Evolutionary conservation across 2,888 invertebrate genomes (phyloP).

Genomic region (Plagodis dolabraria): DNA sequence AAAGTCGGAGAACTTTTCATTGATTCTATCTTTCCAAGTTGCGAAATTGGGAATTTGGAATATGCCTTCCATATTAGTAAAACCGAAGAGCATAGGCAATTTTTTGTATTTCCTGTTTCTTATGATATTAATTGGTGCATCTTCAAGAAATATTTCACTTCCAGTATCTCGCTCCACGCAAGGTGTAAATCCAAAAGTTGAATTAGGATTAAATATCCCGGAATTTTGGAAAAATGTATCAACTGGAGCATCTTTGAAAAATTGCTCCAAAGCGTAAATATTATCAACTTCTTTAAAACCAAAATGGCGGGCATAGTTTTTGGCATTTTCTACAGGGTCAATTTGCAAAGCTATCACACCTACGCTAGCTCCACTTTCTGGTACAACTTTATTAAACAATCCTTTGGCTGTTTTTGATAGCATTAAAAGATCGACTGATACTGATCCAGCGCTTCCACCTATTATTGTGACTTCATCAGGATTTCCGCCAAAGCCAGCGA

Average conservation of each 20-base stretch:
- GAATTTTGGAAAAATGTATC: slow-evolving; percentile 43
- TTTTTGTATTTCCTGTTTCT: slow-evolving; percentile 47
- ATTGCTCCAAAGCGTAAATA: slow-evolving; percentile 53
- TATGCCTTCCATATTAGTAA: slow-evolving; percentile 53
- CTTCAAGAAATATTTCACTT: slow-evolving; percentile 44
- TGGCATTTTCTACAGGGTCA: slow-evolving; percentile 53
- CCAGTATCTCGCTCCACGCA: slow-evolving; percentile 48
- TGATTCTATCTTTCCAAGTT: slow-evolving; percentile 53
- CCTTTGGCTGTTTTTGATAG: slow-evolving; percentile 51
- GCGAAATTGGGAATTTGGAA: slow-evolving; percentile 39
- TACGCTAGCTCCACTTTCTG: slow-evolving; percentile 55
- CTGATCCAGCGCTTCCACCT: slow-evolving; percentile 55
- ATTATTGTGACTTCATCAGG: slow-evolving; percentile 56
- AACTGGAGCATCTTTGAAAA: slow-evolving; percentile 49
- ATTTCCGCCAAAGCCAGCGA: slow-evolving; percentile 58
- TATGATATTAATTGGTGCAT: slow-evolving; percentile 53
- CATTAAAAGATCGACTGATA: slow-evolving; percentile 53
- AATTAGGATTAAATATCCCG: slow-evolving; percentile 41
- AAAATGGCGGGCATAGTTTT: slow-evolving; percentile 41
- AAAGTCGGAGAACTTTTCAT: slow-evolving; percentile 56
- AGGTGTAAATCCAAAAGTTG: slow-evolving; percentile 42
- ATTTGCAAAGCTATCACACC: slow-evolving; percentile 46
- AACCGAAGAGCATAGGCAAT: slow-evolving; percentile 57
- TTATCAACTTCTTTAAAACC: slow-evolving; percentile 51
- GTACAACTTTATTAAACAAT: slow-evolving; percentile 55